These are phyloP conservation scores for Eulemur rufifrons DNA, from an alignment of 2,113 vertebrate genomes.

Conservation along the genomic window DNA sequence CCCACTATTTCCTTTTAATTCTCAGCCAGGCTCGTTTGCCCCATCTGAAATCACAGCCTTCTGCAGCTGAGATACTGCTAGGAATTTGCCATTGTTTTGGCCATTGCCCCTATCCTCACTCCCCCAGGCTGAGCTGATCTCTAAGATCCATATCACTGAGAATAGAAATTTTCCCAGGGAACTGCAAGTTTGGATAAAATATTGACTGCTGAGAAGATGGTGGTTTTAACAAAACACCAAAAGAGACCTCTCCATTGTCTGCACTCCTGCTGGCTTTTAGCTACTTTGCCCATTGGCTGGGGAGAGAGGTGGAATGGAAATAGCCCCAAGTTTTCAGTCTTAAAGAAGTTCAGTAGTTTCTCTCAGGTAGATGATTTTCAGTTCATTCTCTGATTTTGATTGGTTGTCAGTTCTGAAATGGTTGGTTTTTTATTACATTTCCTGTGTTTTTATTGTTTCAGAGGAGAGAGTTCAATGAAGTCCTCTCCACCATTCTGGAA, in stretches of 20 bases:
- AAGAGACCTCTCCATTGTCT: neutral
- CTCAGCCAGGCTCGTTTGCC: neutral
- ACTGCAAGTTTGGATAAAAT: neutral
- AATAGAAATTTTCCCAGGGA: neutral
- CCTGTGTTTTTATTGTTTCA: neutral
- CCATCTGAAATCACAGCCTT: neutral
- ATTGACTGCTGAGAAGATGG: neutral
- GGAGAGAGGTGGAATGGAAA: neutral
- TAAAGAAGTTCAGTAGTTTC: neutral
- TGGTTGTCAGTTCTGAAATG: neutral
- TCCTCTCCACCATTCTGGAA: neutral
- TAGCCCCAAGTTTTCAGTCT: neutral
- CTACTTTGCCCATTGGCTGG: neutral
- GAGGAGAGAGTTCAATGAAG: neutral
- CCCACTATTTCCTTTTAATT: neutral
- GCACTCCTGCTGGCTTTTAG: neutral
- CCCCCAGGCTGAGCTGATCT: neutral
- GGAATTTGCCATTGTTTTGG: neutral
- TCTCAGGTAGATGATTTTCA: neutral
- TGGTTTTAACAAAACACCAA: neutral
- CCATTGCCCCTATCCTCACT: too few species aligned
- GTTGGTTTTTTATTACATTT: neutral
- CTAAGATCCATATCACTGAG: neutral
- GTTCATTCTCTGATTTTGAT: neutral
- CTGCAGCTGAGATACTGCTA: neutral